A percentile compares a stretch with the other conserved stretches of the same genome.
These are phyloP conservation scores for Cygnus olor DNA, from an alignment of 2,797 vertebrate species.

Conservation along the genomic window DNA sequence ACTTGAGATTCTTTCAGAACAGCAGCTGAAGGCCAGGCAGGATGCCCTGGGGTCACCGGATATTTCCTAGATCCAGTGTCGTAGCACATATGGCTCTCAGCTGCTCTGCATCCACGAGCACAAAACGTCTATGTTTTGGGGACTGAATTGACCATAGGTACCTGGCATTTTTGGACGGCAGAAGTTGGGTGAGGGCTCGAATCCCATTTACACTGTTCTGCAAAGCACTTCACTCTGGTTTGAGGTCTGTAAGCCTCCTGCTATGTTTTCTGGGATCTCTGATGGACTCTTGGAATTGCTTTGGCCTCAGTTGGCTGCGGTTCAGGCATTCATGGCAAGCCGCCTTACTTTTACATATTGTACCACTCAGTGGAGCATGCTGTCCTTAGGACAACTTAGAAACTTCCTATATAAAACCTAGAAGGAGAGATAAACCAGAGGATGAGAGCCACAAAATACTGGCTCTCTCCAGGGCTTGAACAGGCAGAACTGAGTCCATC, in stretches of 20 bases:
- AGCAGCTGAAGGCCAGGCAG: not conserved
- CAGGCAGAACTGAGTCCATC: not conserved
- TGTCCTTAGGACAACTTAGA: not conserved
- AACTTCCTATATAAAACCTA: not conserved
- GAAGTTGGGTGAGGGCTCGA: not conserved
- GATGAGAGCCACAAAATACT: fast-evolving
- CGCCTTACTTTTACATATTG: not conserved
- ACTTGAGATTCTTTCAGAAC: not conserved
- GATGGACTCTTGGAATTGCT: not conserved
- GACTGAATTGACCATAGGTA: not conserved
- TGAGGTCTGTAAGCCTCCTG: not conserved
- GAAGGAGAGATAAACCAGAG: not conserved
- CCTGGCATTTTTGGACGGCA: not conserved
- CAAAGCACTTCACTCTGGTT: not conserved
- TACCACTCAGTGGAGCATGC: not conserved
- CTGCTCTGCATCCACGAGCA: not conserved
- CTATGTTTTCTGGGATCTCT: not conserved
- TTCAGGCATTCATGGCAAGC: not conserved
- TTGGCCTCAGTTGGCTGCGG: not conserved
- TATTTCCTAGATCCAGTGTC: not conserved
- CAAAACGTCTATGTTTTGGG: not conserved
- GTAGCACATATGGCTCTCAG: not conserved
- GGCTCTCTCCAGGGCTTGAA: not conserved
- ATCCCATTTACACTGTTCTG: not conserved
- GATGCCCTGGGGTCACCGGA: not conserved